Conservation (phyloP, 1,140 invertebrate genomes). For the Hesperophylax magnus region DNA sequence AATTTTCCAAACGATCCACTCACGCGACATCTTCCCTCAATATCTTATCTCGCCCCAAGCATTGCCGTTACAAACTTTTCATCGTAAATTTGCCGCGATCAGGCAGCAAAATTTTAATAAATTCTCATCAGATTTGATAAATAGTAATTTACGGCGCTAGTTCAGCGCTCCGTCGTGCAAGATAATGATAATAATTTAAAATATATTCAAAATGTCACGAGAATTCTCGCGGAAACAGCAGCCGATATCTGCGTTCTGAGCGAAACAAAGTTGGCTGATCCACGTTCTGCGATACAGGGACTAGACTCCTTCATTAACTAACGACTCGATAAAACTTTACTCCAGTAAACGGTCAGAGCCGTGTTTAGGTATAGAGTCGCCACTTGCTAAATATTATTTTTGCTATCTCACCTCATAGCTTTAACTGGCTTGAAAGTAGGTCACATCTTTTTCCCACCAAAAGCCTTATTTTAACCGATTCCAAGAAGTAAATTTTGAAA, state of each 20-base stretch:
- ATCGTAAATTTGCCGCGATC: conserved; percentile 1
- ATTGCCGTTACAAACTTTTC: not conserved
- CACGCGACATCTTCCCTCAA: too few species aligned
- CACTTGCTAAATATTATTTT: too few species aligned
- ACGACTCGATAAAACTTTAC: conserved; percentile 35
- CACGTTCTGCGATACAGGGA: conserved; percentile 31
- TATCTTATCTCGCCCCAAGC: not conserved
- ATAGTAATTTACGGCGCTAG: conserved; percentile 20
- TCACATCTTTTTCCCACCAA: too few species aligned
- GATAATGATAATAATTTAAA: conserved; percentile 18
- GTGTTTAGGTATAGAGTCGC: not conserved
- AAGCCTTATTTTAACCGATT: too few species aligned
- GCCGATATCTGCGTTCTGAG: conserved; percentile 34
- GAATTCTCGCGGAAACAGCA: conserved; percentile 38
- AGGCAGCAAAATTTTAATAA: conserved; percentile 7
- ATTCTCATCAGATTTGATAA: conserved; percentile 9
- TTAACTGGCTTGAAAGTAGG: too few species aligned
- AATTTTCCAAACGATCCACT: too few species aligned
- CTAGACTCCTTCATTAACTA: conserved; percentile 32
- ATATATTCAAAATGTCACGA: conserved; percentile 34
- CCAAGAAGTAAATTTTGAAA: too few species aligned
- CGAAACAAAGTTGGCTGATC: conserved; percentile 39
- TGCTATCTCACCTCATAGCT: too few species aligned
- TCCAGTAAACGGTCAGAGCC: conserved; percentile 8
- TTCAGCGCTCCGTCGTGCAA: conserved; percentile 20